Base-by-base conservation (phyloP, 2,113 vertebrate species). In the Calyptomena viridis region DNA sequence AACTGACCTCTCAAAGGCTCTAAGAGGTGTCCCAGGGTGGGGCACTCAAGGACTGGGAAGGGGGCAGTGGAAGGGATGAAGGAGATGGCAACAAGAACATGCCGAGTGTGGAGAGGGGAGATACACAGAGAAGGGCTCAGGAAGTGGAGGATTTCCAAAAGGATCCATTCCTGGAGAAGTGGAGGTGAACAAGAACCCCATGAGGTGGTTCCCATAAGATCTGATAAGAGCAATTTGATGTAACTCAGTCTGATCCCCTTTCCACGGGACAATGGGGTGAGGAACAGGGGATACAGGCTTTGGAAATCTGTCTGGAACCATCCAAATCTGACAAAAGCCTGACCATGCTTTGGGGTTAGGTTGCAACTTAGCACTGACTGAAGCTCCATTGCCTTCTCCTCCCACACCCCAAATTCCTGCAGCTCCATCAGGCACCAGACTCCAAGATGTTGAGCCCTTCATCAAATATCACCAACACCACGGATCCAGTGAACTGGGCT, bases 201-300 rank as follows among this genome's bases (percentile, higher is more conserved):
- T 3, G 21, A 47, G 78, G 8, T 0, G 0, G 33, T 68, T 11
- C 17, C 37, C 12, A 8, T 18, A 21, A 47, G 3, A 4, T 58
- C 30, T 62, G 30, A 11, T 39, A 21, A 62, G 23, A 91, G 24
- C 13, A 52, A 5, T 33, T 35, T 17, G 50, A 21, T 93, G 66
- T 20, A 59, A 30, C 22, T 55, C 42, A 17, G 19, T 12, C 63
- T 30, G 52, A 30, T 22, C 46, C 37, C 50, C 40, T 69, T 60
- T 31, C 50, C 60, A 56, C 1, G 37, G 39, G 24, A 25, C 28
- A 44, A 21, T 6, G 59, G 42, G n/a, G 33, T 55, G 33, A 69
- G 47, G 63, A 52, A 44, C 35, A 13, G 47, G 37, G 64, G 64
- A 8, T 23, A 14, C 1, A 1, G 40, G 64, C 50, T 73, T 49